phyloP scores from a whole-genome alignment of 1,140 invertebrate species.

The Bombus soroeensis region DNA sequence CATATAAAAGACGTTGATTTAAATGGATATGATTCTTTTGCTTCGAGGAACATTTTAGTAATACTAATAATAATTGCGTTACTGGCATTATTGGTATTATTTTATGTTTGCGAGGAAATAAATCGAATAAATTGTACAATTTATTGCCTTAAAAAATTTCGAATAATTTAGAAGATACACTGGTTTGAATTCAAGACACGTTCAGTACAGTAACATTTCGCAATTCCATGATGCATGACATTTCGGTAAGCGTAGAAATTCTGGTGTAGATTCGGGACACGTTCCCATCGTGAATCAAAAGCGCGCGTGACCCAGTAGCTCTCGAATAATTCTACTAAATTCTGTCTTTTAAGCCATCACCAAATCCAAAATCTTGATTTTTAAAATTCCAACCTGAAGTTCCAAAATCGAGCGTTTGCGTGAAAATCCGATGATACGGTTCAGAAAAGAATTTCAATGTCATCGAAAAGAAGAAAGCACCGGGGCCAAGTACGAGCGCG shows the following conservation, averaged over 20 bases:
- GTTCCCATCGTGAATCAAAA: background rate
- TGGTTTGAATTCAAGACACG: background rate
- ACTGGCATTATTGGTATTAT: too few species aligned
- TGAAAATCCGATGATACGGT: background rate
- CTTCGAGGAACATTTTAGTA: too few species aligned
- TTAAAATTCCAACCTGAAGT: too few species aligned
- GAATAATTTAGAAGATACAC: background rate
- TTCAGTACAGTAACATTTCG: background rate
- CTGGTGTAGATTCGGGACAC: background rate
- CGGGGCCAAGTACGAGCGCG: background rate
- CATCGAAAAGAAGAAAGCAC: background rate
- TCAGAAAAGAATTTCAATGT: background rate
- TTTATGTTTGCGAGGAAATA: too few species aligned
- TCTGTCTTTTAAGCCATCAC: background rate
- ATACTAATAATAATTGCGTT: too few species aligned
- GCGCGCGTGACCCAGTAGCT: background rate
- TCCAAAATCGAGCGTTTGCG: background rate
- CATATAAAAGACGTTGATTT: slow-evolving; percentile 68
- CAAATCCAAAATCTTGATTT: background rate
- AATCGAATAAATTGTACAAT: too few species aligned
- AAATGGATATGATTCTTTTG: background rate
- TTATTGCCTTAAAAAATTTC: background rate
- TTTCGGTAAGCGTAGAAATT: background rate
- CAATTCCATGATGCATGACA: background rate
- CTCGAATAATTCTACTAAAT: background rate